Conservation (phyloP, 92 coral and sea anemone genomes). For the Phenganax subtilis region DNA sequence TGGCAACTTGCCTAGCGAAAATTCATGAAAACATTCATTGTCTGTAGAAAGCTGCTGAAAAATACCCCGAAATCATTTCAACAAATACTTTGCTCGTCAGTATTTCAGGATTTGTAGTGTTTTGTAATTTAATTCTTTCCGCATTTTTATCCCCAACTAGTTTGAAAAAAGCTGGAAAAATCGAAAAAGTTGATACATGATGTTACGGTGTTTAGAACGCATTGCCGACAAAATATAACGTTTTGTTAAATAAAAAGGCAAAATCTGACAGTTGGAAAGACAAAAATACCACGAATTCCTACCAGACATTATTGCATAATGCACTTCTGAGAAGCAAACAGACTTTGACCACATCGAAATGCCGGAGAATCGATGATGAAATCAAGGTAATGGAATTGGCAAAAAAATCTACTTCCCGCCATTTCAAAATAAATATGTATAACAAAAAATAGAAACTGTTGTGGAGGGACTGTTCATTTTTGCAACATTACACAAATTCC, state of each 20-base stretch:
- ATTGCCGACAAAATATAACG: neutral
- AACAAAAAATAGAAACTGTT: neutral
- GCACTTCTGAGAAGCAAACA: constrained; percentile 1
- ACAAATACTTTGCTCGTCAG: neutral
- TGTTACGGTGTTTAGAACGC: neutral
- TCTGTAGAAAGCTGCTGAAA: neutral
- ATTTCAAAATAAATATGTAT: neutral
- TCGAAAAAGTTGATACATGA: neutral
- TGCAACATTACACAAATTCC: neutral
- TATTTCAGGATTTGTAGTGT: neutral
- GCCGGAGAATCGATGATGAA: neutral
- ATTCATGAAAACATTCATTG: constrained; percentile 4
- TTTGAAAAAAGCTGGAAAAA: neutral
- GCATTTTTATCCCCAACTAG: neutral
- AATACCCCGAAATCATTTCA: neutral
- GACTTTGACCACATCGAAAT: constrained; percentile 18
- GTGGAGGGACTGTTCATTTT: neutral
- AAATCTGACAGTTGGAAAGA: neutral
- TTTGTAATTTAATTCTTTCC: constrained; percentile 10
- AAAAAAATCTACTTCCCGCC: constrained; percentile 19
- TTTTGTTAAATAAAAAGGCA: no score
- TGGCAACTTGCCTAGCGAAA: neutral
- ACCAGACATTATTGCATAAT: constrained; percentile 22
- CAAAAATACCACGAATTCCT: constrained; percentile 21
- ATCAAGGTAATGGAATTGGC: neutral